These are phyloP conservation scores for Conops quadrifasciatus DNA, from an alignment of 2,888 invertebrate genomes.

Conservation along the genomic window DNA sequence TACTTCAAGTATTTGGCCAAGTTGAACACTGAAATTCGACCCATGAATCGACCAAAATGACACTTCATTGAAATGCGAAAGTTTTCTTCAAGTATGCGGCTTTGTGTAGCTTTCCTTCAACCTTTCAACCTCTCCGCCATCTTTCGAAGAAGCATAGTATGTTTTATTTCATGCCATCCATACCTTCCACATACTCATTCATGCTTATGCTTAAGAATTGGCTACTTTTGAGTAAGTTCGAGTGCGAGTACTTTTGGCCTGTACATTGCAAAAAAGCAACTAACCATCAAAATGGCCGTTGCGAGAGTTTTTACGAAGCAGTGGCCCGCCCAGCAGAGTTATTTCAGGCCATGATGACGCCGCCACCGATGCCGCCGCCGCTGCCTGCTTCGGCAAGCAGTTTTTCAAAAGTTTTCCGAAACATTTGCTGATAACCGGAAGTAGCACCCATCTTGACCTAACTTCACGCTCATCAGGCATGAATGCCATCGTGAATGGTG, in stretches of 20 bases:
- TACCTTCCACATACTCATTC: neutral
- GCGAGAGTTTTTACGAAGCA: too few species aligned
- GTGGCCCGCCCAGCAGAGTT: neutral
- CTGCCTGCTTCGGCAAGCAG: constrained; percentile 25
- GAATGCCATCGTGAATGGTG: too few species aligned
- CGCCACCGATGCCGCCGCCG: constrained; percentile 18
- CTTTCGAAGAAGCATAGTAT: too few species aligned
- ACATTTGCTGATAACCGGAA: constrained; percentile 28
- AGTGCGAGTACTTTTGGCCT: too few species aligned
- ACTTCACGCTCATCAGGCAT: neutral
- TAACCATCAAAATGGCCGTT: too few species aligned
- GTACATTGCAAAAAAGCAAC: too few species aligned
- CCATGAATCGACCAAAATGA: constrained; percentile 10
- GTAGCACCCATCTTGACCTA: constrained; percentile 9
- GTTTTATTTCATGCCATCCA: neutral
- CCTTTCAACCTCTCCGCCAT: neutral
- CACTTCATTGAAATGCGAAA: constrained; percentile 35
- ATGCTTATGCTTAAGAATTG: neutral
- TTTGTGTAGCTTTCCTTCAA: constrained; percentile 1
- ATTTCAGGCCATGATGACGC: neutral
- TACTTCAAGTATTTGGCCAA: constrained; percentile 16
- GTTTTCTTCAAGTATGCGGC: constrained; percentile 17
- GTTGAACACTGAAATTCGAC: neutral
- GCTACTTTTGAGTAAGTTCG: too few species aligned
- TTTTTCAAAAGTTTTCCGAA: constrained; percentile 26